Evolutionary conservation across 2,797 vertebrate genomes (phyloP), one percentile per base, ranked within the genome.

Genomic region (Hydrocynus forskahlii): DNA sequence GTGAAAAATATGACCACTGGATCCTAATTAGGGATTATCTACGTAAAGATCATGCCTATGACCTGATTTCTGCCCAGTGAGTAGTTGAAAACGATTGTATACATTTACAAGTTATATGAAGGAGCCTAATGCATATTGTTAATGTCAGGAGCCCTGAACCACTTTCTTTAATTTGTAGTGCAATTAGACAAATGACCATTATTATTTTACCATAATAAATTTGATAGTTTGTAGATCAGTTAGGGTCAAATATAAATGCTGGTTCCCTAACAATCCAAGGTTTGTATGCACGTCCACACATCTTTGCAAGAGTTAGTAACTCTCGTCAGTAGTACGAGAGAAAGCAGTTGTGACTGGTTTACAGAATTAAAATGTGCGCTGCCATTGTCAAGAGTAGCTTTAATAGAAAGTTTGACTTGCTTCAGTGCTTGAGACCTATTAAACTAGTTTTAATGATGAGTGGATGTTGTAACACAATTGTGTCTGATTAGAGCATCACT

Each of bases 371-470:
- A 13, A 21, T 4, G 14, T 12, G 8, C 19, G 43, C 67, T 69
- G n/a, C 43, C 67, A 14, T 6, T 48, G n/a, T 23, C n/a, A 69
- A 8, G n/a, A 21, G 1, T n/a, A 45, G n/a, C n/a, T 59, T 29
- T 62, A 29, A 2, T 62, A 13, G 10, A 62, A 25, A 12, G 5
- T 62, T 62, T 62, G 21, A 62, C 14, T 62, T 43, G 21, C 48
- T 23, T 35, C 0, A 25, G 21, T 25, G 17, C 38, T 70, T n/a
- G 35, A 66, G 63, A 19, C 63, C 75, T 60, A 7, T 40, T 73
- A 62, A 78, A 67, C 78, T n/a, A 64, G n/a, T 71, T 78, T 78
- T 67, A 7, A 2, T 66, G 52, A 25, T 13, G 16, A 25, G 13
- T 57, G 48, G 12, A 60, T 12, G 14, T 70, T 63, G 23, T 76